Evolutionary conservation across 2,113 vertebrate genomes (phyloP).

Genomic region (Copsychus sechellarum): DNA sequence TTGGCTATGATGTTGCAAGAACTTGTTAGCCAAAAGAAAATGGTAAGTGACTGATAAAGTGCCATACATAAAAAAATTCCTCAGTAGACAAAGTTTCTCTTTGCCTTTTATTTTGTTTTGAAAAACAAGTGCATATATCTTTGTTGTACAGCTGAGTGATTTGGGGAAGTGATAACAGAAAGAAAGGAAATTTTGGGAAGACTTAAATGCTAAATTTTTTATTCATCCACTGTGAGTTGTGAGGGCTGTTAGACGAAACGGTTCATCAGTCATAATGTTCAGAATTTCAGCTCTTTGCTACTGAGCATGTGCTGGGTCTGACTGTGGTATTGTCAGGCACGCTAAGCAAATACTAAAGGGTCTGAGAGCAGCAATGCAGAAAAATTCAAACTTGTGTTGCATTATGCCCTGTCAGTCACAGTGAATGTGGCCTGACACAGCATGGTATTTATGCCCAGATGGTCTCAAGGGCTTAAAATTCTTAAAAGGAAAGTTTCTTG

Average conservation of each 20-base stretch:
- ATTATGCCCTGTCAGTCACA: slow-evolving; percentile 30
- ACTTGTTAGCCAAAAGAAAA: neutral
- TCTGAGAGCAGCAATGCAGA: slow-evolving; percentile 17
- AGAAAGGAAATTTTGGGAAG: neutral
- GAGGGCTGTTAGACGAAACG: neutral
- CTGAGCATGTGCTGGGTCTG: neutral
- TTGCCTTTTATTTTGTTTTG: neutral
- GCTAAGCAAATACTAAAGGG: neutral
- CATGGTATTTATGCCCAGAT: neutral
- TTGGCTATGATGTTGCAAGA: neutral
- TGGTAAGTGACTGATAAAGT: neutral
- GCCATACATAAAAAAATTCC: neutral
- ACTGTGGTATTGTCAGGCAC: neutral
- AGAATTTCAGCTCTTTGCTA: neutral
- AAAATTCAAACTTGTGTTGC: slow-evolving; percentile 10
- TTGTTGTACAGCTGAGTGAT: neutral
- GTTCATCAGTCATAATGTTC: neutral
- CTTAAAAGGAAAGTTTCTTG: slow-evolving; percentile 8
- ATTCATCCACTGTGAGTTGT: neutral
- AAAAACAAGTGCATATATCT: neutral
- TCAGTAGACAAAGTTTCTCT: neutral
- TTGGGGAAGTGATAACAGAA: neutral
- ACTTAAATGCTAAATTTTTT: neutral
- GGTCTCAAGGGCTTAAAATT: slow-evolving; percentile 33
- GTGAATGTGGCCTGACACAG: slow-evolving; percentile 18